Conservation (phyloP, 2,888 invertebrate species). For the Meteorus colon region DNA sequence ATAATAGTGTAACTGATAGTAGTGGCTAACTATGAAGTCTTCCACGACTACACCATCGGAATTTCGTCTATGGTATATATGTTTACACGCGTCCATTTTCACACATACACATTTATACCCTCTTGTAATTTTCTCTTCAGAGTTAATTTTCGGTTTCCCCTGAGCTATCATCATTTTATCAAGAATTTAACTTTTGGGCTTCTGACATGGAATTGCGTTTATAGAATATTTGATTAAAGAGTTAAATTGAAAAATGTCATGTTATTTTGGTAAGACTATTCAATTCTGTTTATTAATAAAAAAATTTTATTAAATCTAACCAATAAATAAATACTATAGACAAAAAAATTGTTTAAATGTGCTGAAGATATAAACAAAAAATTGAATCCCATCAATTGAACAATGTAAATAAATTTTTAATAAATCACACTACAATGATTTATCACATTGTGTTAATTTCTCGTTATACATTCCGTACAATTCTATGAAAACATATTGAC, state of each 20-base stretch:
- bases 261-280: too few relatives aligned
- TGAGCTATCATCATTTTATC: conserved; percentile 59
- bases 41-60: conserved; percentile 47
- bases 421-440: neutral
- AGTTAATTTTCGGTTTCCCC: conserved; percentile 71
- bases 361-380: neutral
- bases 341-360: neutral
- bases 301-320: neutral
- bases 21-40: conserved; percentile 66
- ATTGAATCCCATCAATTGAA: neutral
- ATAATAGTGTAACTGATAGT: conserved; percentile 73
- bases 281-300: neutral
- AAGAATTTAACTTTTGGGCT: neutral
- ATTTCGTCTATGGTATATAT: conserved; percentile 35
- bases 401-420: neutral
- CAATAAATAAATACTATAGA: too few relatives aligned
- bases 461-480: neutral
- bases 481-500: conserved; percentile 2
- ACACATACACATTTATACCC: neutral
- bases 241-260: too few relatives aligned
- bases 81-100: conserved; percentile 32
- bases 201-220: neutral
- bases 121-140: conserved; percentile 33
- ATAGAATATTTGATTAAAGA: neutral
- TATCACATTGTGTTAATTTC: neutral